These are phyloP conservation scores for Torymus texanus DNA, from an alignment of 2,888 invertebrate species.

Conservation along the genomic window DNA sequence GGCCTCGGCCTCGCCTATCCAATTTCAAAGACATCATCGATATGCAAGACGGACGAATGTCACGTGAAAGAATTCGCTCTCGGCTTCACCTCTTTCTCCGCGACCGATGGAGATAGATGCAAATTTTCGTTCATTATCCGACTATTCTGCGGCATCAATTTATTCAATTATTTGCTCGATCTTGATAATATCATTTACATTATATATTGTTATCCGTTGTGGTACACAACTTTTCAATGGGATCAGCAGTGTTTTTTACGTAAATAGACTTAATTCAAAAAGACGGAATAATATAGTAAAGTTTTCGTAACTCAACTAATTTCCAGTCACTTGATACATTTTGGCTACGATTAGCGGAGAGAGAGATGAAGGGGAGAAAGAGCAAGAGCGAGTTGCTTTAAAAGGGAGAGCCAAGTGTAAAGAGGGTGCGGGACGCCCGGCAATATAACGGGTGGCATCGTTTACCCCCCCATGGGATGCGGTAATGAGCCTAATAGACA, in stretches of 20 bases:
- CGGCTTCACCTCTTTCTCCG: constrained; percentile 3
- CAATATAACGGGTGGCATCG: constrained; percentile 66
- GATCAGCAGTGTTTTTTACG: too few relatives aligned
- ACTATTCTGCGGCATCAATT: too few relatives aligned
- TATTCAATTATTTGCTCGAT: too few relatives aligned
- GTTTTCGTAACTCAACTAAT: too few relatives aligned
- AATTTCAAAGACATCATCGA: constrained; percentile 57
- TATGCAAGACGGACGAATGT: constrained; percentile 46
- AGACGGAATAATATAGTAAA: too few relatives aligned
- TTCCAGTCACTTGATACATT: too few relatives aligned
- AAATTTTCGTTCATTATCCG: too few relatives aligned
- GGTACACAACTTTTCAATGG: too few relatives aligned
- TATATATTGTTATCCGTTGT: too few relatives aligned
- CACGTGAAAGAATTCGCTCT: constrained; percentile 37
- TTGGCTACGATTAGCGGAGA: constrained; percentile 8
- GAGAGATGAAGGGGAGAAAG: background rate
- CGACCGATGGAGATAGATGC: background rate
- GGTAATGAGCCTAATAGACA: constrained; percentile 73
- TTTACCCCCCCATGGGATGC: constrained; percentile 60
- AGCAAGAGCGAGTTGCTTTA: constrained; percentile 5
- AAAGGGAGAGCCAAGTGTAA: background rate
- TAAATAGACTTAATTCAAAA: too few relatives aligned
- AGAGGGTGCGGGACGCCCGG: constrained; percentile 56
- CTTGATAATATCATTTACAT: too few relatives aligned
- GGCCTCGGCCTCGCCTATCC: constrained; percentile 52